phyloP scores from a whole-genome alignment of 2,888 invertebrate species.

The Pandemis heparana region DNA sequence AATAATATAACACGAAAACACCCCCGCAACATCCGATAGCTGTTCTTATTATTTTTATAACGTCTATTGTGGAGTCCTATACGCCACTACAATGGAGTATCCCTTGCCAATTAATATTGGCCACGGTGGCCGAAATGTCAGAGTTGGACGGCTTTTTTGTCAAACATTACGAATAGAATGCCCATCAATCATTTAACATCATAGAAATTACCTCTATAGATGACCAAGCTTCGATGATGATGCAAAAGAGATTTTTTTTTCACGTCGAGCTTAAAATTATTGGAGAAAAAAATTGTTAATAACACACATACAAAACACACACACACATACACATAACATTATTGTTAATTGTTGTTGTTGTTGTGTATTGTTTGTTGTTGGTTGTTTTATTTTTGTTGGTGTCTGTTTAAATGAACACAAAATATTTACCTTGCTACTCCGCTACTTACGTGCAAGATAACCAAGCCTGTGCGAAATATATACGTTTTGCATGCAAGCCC shows the following conservation, averaged over 20 bases:
- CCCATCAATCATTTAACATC: slow-evolving; percentile 58
- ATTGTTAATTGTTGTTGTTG: no score
- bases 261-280: no score
- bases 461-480: no score
- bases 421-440: no score
- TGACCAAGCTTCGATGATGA: slow-evolving; percentile 19
- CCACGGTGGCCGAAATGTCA: slow-evolving; percentile 78
- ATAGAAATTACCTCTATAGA: slow-evolving; percentile 37
- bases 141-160: slow-evolving; percentile 74
- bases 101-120: slow-evolving; percentile 84
- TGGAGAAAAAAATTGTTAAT: no score
- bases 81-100: slow-evolving; percentile 64
- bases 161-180: slow-evolving; percentile 56
- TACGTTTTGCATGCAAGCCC: no score
- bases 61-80: slow-evolving; percentile 72
- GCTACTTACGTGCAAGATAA: no score
- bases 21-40: slow-evolving; percentile 73
- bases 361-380: no score
- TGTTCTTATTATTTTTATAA: slow-evolving; percentile 78
- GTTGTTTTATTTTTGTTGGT: no score
- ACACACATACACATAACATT: no score
- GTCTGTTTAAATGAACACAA: no score
- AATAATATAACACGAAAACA: slow-evolving; percentile 64
- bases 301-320: no score
- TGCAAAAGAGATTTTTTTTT: slow-evolving; percentile 21